Percentiles rank a stretch among this genome's conserved stretches.
These are phyloP conservation scores for Agrotis segetum DNA, from an alignment of 2,888 invertebrate genomes.

Conservation along the genomic window DNA sequence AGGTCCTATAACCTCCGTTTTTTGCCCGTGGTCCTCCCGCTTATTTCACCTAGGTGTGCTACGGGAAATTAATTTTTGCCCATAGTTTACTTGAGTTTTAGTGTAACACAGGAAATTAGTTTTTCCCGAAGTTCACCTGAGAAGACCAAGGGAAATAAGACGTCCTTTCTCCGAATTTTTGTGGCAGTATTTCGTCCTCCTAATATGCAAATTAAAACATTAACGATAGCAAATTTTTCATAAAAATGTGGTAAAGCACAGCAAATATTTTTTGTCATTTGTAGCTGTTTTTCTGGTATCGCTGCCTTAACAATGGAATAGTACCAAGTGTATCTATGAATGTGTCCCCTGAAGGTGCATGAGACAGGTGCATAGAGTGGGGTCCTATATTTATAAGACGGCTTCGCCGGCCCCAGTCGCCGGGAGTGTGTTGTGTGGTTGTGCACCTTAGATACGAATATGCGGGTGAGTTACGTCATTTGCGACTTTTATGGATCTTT, in stretches of 20 bases:
- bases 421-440: constrained; percentile 71
- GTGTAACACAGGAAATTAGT: too few relatives aligned
- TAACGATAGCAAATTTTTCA: too few relatives aligned
- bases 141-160: too few relatives aligned
- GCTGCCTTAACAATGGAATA: constrained; percentile 44
- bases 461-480: constrained; percentile 75
- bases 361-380: constrained; percentile 75
- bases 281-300: background rate
- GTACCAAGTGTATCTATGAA: constrained; percentile 48
- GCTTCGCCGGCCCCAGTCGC: constrained; percentile 67
- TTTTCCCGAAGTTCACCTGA: too few relatives aligned
- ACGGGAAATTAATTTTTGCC: too few relatives aligned
- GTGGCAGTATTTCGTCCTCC: too few relatives aligned
- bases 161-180: too few relatives aligned
- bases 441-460: constrained; percentile 70
- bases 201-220: too few relatives aligned
- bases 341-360: constrained; percentile 56
- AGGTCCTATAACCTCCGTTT: too few relatives aligned
- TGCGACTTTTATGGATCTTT: background rate
- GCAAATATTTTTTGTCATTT: background rate
- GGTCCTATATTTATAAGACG: constrained; percentile 84
- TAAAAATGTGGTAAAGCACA: background rate
- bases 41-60: too few relatives aligned
- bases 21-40: too few relatives aligned
- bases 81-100: too few relatives aligned